These are phyloP conservation scores for Catostylus mosaicus DNA, from an alignment of 30 jellyfish, hydroid and myxozoan species.

Conservation along the genomic window DNA sequence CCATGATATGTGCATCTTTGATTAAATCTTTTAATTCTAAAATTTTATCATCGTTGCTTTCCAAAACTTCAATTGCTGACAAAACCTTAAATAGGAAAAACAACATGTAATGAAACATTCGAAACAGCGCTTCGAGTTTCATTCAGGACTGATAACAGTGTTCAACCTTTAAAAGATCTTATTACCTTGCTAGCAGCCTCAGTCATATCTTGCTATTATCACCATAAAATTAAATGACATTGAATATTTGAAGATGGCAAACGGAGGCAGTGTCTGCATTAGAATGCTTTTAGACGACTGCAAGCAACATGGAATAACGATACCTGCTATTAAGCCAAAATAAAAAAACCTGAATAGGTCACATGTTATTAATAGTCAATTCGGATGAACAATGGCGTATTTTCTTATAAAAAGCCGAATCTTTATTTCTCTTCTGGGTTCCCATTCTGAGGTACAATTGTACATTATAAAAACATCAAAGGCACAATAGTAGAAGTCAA, in stretches of 20 bases:
- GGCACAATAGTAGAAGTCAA: too few species aligned
- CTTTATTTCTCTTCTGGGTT: not conserved
- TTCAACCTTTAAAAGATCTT: too few species aligned
- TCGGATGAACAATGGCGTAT: slow-evolving; percentile 10
- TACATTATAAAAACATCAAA: too few species aligned
- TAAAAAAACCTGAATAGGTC: not conserved
- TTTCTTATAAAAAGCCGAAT: not conserved
- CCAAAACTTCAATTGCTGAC: slow-evolving; percentile 52
- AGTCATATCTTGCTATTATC: too few species aligned
- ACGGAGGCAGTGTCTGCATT: too few species aligned
- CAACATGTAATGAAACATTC: not conserved
- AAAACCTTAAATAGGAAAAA: slow-evolving; percentile 14
- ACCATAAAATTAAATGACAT: too few species aligned
- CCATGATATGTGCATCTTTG: slow-evolving; percentile 61
- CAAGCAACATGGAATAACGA: not conserved
- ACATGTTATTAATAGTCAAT: slow-evolving; percentile 38
- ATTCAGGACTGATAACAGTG: not conserved
- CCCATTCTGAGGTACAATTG: too few species aligned
- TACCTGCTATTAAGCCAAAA: slow-evolving; percentile 44
- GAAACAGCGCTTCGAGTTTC: not conserved
- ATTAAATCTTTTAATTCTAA: slow-evolving; percentile 58
- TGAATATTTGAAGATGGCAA: too few species aligned
- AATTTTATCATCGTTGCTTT: slow-evolving; percentile 47
- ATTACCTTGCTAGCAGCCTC: too few species aligned
- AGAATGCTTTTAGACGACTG: too few species aligned